Evolutionary conservation across 2,888 invertebrate genomes (phyloP), one percentile per base, ranked within the genome.

Genomic region (Epinotia nisella): DNA sequence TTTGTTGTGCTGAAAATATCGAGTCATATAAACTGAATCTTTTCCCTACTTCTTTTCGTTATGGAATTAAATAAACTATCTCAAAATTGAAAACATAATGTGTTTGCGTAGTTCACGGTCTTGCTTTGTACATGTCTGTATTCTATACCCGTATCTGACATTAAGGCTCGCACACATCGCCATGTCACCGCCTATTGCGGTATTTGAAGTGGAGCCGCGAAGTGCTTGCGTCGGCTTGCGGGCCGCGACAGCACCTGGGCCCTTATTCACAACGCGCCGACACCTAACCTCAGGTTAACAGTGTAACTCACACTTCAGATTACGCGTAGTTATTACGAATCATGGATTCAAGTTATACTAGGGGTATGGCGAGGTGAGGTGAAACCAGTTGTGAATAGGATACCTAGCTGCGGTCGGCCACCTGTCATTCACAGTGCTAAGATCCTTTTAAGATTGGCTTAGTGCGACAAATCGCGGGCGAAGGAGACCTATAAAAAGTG

Each of bases 381-480:
- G 49, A 49, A 49, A 49, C n/a, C 15, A 4, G n/a, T 49, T n/a
- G n/a, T 49, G 49, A 13, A 49, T 49, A n/a, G 49, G 7, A 53
- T 51, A 41, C 24, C 60, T 69, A 41, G 39, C 60, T 69, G 71
- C 29, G 67, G 49, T 67, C 61, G 19, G 41, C 59, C 53, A 67
- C 53, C 66, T 45, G 71, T 61, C 67, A 67, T 61, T 72, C 60
- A 65, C 64, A 59, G 61, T 2, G n/a, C 67, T 15, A 35, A 72
- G 71, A 72, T 72, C 66, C 71, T 71, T 71, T 72, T 72, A 67
- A 72, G 71, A 72, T 67, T 67, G 61, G 53, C 39, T 41, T 11
- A 35, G 29, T 10, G 29, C 35, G 53, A 67, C 60, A 66, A 60
- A 51, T 61, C 35, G 55, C 35, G n/a, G 29, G 13, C 7, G 21